Base-by-base conservation (phyloP, 2,888 invertebrate species). In the Stenichneumon culpator region DNA sequence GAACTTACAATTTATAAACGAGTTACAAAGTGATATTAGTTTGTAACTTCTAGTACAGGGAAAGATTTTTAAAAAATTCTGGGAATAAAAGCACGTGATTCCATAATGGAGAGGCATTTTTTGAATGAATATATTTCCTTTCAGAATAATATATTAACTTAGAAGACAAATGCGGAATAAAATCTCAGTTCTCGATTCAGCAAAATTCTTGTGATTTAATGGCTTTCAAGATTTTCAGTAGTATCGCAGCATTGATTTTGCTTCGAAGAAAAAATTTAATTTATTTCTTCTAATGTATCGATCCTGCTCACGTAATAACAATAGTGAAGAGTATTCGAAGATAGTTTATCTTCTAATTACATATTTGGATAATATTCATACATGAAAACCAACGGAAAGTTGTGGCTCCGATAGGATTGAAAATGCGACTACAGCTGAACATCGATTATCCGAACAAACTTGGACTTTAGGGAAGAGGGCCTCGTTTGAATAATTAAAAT, bases 311-410 rank as follows among this genome's bases (percentile, higher is more conserved):
- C 39, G 54, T 36, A 44, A 74, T 63, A 25, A 39, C 9, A 16
- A 60, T 47, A 16, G 50, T 52, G 65, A 52, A 75, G 36, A 75
- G 65, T 67, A 14, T 75, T 75, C 75, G 50, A 14, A 67, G 65
- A 63, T 28, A n/a, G 0, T 47, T 19, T 14, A 50, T 7, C 16
- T 25, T 28, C 16, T 47, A 4, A 16, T n/a, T 28, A 28, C 11
- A 7, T n/a, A 9, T 50, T 70, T n/a, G 32, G 16, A 28, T 54
- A 9, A 54, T 54, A 19, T 22, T 54, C 7, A 54, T 9, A 63
- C 28, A 16, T 28, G 16, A 63, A 63, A n/a, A 16, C 2, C 0
- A 2, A 32, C 6, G 7, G 4, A 39, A 19, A 39, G n/a, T 65
- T 19, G 19, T 19, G 0, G 7, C 36, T 19, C 65, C 7, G 22